Evolutionary conservation across 2,888 invertebrate species (phyloP).

Genomic region (Pardosa pseudoannulata): DNA sequence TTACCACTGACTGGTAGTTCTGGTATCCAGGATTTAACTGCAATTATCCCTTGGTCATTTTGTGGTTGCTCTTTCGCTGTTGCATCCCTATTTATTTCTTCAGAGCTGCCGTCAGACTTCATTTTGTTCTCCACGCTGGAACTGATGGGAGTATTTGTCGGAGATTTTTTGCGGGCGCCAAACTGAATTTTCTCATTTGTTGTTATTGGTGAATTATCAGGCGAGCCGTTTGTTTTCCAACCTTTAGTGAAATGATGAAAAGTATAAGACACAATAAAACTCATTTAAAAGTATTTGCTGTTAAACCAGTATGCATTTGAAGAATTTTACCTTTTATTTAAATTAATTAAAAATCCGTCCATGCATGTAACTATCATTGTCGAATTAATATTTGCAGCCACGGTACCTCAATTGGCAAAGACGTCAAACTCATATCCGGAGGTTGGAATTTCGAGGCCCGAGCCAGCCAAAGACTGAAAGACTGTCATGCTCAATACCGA

Average conservation of each 20-base stretch:
- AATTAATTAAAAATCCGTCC: no score
- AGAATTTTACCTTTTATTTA: no score
- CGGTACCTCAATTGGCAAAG: no score
- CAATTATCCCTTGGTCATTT: conserved; percentile 9
- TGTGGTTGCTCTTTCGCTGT: not conserved
- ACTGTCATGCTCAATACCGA: no score
- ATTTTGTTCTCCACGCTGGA: conserved; percentile 19
- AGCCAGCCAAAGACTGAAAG: no score
- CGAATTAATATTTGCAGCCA: no score
- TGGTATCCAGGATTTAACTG: conserved; percentile 50
- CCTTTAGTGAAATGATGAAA: not conserved
- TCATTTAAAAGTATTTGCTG: no score
- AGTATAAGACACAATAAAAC: no score
- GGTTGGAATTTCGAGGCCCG: no score
- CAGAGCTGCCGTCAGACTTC: not conserved
- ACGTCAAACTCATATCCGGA: no score
- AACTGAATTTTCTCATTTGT: conserved; percentile 18
- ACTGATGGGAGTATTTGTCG: not conserved
- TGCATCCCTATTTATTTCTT: not conserved
- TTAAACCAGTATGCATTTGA: no score
- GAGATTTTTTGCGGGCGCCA: conserved; percentile 29
- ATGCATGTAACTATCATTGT: no score
- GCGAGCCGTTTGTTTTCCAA: not conserved
- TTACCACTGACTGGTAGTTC: not conserved
- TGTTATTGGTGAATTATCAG: not conserved